phyloP scores from a whole-genome alignment of 2,113 vertebrate species.

The Ochotona princeps region DNA sequence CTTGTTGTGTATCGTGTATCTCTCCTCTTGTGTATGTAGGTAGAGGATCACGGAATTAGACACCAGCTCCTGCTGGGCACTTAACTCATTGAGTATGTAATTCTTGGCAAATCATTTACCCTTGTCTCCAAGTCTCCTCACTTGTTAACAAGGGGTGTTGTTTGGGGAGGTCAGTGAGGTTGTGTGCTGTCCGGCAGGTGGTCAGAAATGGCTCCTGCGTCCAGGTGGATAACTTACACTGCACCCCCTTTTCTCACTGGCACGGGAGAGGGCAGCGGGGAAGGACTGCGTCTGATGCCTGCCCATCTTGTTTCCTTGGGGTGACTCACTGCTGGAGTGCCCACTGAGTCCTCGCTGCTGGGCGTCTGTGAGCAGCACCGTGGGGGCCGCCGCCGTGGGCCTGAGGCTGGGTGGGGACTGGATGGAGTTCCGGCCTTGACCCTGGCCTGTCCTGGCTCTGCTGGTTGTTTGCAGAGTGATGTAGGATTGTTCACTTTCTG shows the following conservation, averaged over 20 bases:
- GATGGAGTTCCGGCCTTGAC: too few species aligned
- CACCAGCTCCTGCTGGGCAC: background rate
- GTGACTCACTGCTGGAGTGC: too few species aligned
- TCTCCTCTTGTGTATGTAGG: background rate
- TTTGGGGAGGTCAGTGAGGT: slow-evolving; percentile 29
- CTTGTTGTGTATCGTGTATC: background rate
- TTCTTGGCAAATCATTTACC: background rate
- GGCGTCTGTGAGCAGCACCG: too few species aligned
- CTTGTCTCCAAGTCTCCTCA: background rate
- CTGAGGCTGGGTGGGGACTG: too few species aligned
- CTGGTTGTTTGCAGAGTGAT: too few species aligned
- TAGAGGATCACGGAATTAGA: background rate
- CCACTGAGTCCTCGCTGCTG: too few species aligned
- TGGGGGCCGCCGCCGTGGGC: too few species aligned
- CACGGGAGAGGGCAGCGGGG: background rate
- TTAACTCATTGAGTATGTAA: background rate
- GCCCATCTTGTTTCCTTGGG: too few species aligned
- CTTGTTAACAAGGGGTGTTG: too few species aligned
- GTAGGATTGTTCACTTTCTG: too few species aligned
- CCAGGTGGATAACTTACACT: background rate
- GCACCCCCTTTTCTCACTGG: background rate
- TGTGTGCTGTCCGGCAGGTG: background rate
- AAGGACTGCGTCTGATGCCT: background rate
- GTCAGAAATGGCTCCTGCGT: background rate
- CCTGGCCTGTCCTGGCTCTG: too few species aligned